Percentiles rank a stretch among this genome's conserved stretches.
Conservation (phyloP, 2,113 vertebrate genomes). For the Saguinus midas region DNA sequence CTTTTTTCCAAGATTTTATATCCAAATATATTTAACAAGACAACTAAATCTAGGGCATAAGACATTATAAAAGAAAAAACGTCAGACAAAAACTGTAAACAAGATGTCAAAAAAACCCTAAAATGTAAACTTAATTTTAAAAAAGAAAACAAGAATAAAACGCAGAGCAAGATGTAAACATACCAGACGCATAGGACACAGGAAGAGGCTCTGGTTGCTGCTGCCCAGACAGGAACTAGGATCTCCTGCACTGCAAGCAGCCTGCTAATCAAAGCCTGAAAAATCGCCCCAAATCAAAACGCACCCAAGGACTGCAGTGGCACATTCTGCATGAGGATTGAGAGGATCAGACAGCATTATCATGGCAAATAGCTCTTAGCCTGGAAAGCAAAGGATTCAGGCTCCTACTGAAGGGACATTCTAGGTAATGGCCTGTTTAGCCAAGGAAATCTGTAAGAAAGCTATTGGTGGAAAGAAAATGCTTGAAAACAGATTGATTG, state of each 20-base stretch:
- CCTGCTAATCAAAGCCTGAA: constrained; percentile 65
- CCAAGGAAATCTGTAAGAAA: constrained; percentile 65
- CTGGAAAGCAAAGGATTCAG: constrained; percentile 62
- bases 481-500: constrained; percentile 55
- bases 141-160: constrained; percentile 1
- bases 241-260: constrained; percentile 61
- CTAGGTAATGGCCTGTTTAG: constrained; percentile 59
- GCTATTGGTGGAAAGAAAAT: constrained; percentile 68
- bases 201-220: constrained; percentile 43
- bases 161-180: background rate
- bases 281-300: constrained; percentile 65
- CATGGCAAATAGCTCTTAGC: constrained; percentile 63
- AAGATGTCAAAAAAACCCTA: constrained; percentile 31
- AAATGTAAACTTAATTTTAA: constrained; percentile 64
- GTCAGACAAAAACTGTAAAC: constrained; percentile 66
- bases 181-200: constrained; percentile 14
- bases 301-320: constrained; percentile 36
- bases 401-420: constrained; percentile 64
- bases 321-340: constrained; percentile 63
- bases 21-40: constrained; percentile 54
- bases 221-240: constrained; percentile 58
- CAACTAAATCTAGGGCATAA: constrained; percentile 53
- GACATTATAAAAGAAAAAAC: constrained; percentile 26
- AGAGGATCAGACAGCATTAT: constrained; percentile 65
- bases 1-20: constrained; percentile 31